These are phyloP conservation scores for Onthophagus taurus DNA, from an alignment of 1,140 invertebrate genomes.

Conservation along the genomic window DNA sequence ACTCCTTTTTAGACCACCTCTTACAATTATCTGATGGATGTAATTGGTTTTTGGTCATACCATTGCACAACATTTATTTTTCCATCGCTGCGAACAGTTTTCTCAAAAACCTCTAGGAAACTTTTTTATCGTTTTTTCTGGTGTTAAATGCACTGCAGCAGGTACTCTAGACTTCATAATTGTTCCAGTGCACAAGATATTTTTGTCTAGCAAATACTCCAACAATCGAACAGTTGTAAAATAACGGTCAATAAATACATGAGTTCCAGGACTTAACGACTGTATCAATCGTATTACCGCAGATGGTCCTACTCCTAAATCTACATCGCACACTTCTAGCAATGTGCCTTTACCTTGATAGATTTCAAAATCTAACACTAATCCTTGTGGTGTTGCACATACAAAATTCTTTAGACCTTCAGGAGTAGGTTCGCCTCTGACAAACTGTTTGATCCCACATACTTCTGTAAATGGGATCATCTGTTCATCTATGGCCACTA, in stretches of 20 bases:
- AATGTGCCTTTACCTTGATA: no score
- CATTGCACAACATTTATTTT: not conserved
- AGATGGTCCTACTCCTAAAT: conserved; percentile 6
- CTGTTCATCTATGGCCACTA: no score
- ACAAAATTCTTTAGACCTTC: no score
- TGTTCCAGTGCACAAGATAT: not conserved
- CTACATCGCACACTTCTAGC: not conserved
- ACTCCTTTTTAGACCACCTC: conserved; percentile 1
- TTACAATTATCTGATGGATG: not conserved
- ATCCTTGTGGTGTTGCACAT: no score
- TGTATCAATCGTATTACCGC: conserved; percentile 6
- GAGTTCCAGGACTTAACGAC: no score
- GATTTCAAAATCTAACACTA: no score
- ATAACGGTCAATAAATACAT: not conserved
- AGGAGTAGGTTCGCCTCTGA: no score
- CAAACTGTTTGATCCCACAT: no score
- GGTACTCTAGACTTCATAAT: not conserved
- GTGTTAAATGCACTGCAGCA: not conserved
- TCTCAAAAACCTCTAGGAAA: not conserved
- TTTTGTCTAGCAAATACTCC: not conserved
- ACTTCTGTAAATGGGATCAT: no score
- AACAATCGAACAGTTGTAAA: not conserved
- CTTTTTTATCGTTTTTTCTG: not conserved
- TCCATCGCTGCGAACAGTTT: not conserved
- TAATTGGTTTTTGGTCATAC: not conserved